A percentile compares a stretch with the other conserved stretches of the same genome.
Evolutionary conservation across 2,888 invertebrate species (phyloP).

Genomic region (Xestoiulus laeticollis): DNA sequence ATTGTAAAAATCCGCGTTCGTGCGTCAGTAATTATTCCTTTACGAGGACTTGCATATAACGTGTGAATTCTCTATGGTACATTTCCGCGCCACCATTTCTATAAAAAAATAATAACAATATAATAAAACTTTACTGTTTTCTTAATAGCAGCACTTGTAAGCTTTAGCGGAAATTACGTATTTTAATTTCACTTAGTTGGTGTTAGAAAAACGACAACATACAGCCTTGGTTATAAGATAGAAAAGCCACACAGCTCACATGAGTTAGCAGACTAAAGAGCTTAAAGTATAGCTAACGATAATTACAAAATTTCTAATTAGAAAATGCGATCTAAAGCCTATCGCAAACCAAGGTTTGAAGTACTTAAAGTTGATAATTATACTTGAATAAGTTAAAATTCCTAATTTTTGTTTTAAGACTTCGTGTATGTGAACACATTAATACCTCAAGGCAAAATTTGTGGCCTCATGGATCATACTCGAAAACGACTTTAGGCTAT

Average conservation of each 20-base stretch:
- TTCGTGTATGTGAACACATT: too few species aligned
- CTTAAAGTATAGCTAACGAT: neutral
- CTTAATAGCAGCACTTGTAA: conserved; percentile 4
- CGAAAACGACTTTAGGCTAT: too few species aligned
- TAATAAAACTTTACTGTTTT: neutral
- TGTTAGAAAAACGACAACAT: neutral
- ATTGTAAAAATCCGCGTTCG: neutral
- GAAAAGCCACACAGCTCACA: neutral
- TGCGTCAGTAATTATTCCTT: conserved; percentile 2
- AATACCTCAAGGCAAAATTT: too few species aligned
- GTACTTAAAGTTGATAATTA: neutral
- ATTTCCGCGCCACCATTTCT: neutral
- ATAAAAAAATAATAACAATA: neutral
- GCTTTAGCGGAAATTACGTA: conserved; percentile 7
- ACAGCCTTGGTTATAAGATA: neutral
- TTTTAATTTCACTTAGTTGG: neutral
- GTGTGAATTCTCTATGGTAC: neutral
- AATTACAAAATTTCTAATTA: neutral
- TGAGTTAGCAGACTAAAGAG: neutral
- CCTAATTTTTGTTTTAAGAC: too few species aligned
- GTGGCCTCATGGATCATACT: too few species aligned
- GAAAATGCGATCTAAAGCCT: neutral
- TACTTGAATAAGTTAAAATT: neutral
- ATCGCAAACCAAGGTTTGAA: neutral
- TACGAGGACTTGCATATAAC: neutral